These are phyloP conservation scores for Psylliodes chrysocephalus DNA, from an alignment of 2,888 invertebrate genomes.

Conservation along the genomic window DNA sequence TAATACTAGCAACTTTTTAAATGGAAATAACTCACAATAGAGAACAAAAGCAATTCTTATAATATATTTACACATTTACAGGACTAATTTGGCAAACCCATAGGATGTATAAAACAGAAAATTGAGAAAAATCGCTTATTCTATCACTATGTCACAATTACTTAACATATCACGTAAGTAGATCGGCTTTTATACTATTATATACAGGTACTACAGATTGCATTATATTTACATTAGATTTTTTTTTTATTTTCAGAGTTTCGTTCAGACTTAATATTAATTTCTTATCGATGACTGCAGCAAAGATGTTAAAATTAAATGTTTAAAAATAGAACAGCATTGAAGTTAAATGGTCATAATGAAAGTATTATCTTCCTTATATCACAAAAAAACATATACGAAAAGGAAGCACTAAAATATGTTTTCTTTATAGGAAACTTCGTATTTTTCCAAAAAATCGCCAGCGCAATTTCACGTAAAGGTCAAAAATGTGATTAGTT, in stretches of 20 bases:
- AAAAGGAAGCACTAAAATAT: too few relatives aligned
- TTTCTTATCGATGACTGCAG: background rate
- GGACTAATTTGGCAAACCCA: conserved; percentile 55
- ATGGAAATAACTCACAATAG: conserved; percentile 30
- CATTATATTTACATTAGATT: background rate
- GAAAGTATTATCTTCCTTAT: too few relatives aligned
- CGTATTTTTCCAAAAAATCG: too few relatives aligned
- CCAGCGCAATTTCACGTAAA: too few relatives aligned
- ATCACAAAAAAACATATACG: too few relatives aligned
- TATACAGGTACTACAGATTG: conserved; percentile 28
- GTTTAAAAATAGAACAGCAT: too few relatives aligned
- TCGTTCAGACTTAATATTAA: background rate
- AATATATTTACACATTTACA: conserved; percentile 56
- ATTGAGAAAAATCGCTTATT: conserved; percentile 31
- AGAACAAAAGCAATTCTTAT: conserved; percentile 43
- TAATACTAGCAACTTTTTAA: conserved; percentile 32
- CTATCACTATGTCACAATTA: conserved; percentile 18
- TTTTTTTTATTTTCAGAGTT: background rate
- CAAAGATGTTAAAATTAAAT: background rate
- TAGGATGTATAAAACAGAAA: conserved; percentile 44
- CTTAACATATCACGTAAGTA: conserved; percentile 14
- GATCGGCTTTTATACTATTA: conserved; percentile 12
- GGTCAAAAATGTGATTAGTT: too few relatives aligned
- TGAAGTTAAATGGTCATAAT: too few relatives aligned
- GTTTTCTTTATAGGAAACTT: too few relatives aligned